Conservation (phyloP, 1,140 invertebrate species). For the Aporrectodea caliginosa region DNA sequence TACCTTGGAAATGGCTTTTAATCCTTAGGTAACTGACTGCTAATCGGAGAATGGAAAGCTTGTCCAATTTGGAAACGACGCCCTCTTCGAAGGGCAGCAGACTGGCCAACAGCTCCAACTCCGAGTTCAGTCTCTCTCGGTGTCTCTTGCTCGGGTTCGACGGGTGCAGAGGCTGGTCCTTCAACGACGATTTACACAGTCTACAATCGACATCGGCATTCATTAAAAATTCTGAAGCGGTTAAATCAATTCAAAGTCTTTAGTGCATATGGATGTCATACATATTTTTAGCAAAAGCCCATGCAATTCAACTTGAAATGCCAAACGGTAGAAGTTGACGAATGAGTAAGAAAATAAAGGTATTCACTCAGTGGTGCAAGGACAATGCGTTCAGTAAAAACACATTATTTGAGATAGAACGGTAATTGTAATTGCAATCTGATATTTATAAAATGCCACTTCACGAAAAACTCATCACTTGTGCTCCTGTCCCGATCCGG, state of each 20-base stretch:
- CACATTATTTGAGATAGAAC: too few relatives aligned
- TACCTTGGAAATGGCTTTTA: constrained; percentile 99
- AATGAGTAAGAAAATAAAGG: neutral
- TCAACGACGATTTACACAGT: neutral
- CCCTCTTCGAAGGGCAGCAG: constrained; percentile 96
- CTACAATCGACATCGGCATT: neutral
- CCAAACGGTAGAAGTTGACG: neutral
- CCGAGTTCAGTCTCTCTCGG: constrained; percentile 91
- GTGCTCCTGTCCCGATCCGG: too few relatives aligned
- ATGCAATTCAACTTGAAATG: too few relatives aligned
- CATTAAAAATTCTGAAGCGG: neutral
- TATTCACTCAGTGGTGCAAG: neutral
- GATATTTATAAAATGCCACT: too few relatives aligned
- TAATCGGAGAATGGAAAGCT: constrained; percentile 91
- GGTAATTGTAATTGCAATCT: too few relatives aligned
- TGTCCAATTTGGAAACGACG: constrained; percentile 94
- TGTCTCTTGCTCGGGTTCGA: constrained; percentile 97
- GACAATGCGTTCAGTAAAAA: neutral
- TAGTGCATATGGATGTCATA: neutral
- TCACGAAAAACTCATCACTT: too few relatives aligned
- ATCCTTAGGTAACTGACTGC: constrained; percentile 96
- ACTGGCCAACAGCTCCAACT: constrained; percentile 92
- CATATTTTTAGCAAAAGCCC: too few relatives aligned
- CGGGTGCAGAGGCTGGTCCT: constrained; percentile 63
- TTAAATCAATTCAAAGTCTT: neutral